phyloP scores from a whole-genome alignment of 2,888 invertebrate genomes.

The Aleiodes testaceus region DNA sequence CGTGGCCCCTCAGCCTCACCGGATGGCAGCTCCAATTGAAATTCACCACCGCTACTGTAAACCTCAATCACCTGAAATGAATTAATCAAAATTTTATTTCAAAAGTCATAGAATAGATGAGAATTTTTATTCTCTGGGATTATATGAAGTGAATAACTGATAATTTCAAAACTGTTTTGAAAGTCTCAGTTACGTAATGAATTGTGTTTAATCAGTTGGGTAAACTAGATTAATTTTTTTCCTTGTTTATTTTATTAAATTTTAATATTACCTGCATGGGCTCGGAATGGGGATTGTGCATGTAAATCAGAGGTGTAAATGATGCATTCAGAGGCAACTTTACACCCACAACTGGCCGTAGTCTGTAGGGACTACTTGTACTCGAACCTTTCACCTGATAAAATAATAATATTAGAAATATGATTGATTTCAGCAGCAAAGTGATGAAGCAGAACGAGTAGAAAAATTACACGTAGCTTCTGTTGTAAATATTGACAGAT shows the following conservation, averaged over 20 bases:
- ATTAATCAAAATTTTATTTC: no score
- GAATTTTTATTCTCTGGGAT: not conserved
- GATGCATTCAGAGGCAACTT: slow-evolving; percentile 94
- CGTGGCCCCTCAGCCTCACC: slow-evolving; percentile 86
- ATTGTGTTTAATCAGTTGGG: no score
- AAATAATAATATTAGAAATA: slow-evolving; percentile 35
- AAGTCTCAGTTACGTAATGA: not conserved
- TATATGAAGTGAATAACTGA: not conserved
- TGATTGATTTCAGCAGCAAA: not conserved
- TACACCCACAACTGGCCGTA: slow-evolving; percentile 92
- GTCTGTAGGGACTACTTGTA: slow-evolving; percentile 90
- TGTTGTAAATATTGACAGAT: not conserved
- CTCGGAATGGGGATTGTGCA: slow-evolving; percentile 95
- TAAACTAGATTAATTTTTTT: slow-evolving; percentile 20
- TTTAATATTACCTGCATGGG: slow-evolving; percentile 83
- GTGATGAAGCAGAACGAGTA: no score
- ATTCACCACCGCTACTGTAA: slow-evolving; percentile 91
- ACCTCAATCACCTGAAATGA: slow-evolving; percentile 81
- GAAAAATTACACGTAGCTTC: no score
- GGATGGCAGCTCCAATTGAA: slow-evolving; percentile 89
- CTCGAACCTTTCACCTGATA: slow-evolving; percentile 87
- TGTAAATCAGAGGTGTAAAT: slow-evolving; percentile 89
- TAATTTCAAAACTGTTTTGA: not conserved
- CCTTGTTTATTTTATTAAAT: slow-evolving; percentile 22
- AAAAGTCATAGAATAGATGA: no score